phyloP scores from a whole-genome alignment of 2,797 vertebrate species.

The Cossypha niveicapilla region DNA sequence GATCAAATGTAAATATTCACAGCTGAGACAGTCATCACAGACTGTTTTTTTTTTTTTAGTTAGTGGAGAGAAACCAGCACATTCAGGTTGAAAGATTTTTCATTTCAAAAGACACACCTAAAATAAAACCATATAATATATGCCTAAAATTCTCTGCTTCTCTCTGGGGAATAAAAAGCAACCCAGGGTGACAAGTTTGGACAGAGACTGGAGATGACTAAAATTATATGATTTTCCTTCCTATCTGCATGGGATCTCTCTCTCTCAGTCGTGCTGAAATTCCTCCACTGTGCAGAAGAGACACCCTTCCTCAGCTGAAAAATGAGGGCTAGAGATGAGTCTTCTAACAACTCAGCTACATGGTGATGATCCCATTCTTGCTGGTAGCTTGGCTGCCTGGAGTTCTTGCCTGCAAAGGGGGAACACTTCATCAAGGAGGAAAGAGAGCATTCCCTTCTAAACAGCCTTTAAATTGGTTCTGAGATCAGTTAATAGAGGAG shows the following conservation, averaged over 20 bases:
- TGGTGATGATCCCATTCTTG: not conserved
- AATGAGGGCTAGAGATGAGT: not conserved
- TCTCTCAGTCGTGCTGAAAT: not conserved
- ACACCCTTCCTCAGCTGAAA: not conserved
- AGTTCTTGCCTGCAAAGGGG: not conserved
- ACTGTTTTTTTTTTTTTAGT: not conserved
- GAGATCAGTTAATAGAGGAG: not conserved
- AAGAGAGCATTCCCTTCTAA: not conserved
- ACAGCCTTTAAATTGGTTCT: not conserved
- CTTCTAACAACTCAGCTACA: not conserved
- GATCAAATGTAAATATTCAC: conserved; percentile 29
- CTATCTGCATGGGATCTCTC: not conserved
- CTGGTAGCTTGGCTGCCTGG: not conserved
- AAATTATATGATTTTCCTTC: not conserved
- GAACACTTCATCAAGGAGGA: not conserved
- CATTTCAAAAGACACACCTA: not conserved
- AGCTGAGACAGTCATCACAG: not conserved
- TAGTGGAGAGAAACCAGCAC: not conserved
- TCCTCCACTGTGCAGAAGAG: not conserved
- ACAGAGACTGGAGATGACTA: not conserved
- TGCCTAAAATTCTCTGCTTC: not conserved
- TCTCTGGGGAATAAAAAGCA: not conserved
- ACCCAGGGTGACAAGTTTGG: not conserved
- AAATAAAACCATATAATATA: not conserved
- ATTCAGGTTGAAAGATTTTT: not conserved